Conservation (phyloP, 2,888 invertebrate genomes). For the Cephus pygmeus region DNA sequence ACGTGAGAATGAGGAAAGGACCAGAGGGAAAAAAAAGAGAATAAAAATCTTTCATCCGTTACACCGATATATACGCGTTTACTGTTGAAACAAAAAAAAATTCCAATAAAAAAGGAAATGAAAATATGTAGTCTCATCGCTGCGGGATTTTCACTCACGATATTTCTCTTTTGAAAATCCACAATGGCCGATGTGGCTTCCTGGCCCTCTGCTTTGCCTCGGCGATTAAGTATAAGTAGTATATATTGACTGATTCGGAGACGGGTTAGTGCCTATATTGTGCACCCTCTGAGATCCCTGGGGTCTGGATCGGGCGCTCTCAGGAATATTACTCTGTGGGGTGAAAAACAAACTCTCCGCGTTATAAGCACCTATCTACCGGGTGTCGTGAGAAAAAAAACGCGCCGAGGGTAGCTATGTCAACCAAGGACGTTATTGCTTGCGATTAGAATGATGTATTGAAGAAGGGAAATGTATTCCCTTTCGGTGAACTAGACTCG, state of each 20-base stretch:
- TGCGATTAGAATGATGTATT: neutral
- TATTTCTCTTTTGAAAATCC: neutral
- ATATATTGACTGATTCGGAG: neutral
- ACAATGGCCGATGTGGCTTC: neutral
- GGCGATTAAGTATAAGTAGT: neutral
- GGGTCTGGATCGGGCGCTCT: neutral
- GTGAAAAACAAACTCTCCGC: neutral
- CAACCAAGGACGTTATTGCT: neutral
- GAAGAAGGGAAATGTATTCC: neutral
- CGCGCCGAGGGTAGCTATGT: neutral
- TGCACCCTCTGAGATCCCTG: neutral
- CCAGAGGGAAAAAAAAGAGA: neutral
- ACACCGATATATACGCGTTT: neutral
- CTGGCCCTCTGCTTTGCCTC: neutral
- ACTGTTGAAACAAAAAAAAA: neutral
- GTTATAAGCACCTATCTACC: neutral
- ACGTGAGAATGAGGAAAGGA: neutral
- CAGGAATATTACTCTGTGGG: neutral
- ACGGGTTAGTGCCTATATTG: neutral
- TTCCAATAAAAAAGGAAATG: neutral
- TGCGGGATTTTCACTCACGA: neutral
- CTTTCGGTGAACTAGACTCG: neutral
- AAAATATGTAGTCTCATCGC: neutral
- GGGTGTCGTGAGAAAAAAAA: neutral
- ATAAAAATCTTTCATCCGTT: conserved; percentile 28